Conservation (phyloP, 1,140 invertebrate genomes). For the Neuroterus valhalla region DNA sequence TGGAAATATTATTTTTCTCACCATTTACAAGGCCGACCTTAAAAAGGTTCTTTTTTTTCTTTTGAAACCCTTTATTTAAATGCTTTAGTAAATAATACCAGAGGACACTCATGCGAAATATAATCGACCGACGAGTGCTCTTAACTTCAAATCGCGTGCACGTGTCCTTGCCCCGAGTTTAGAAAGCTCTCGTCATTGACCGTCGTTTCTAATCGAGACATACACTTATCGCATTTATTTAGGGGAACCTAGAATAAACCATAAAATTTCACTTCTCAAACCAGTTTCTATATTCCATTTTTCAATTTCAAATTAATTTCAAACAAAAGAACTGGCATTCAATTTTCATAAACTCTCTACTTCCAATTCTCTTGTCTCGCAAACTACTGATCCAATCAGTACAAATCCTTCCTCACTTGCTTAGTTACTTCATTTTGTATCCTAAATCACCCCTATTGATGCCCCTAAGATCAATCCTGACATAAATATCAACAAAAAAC, state of each 20-base stretch:
- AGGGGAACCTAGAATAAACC: background rate
- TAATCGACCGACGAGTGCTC: conserved; percentile 24
- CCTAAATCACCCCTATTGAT: too few relatives aligned
- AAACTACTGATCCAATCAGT: too few relatives aligned
- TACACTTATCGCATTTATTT: background rate
- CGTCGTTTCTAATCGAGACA: conserved; percentile 7
- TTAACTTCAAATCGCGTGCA: conserved; percentile 27
- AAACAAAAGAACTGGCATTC: too few relatives aligned
- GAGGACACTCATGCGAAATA: conserved; percentile 23
- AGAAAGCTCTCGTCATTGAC: conserved; percentile 17
- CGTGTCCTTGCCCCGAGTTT: conserved; percentile 23
- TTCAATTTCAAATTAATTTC: background rate
- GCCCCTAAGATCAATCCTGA: too few relatives aligned
- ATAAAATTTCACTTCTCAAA: background rate
- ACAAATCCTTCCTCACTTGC: too few relatives aligned
- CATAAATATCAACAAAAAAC: too few relatives aligned
- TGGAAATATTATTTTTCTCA: background rate
- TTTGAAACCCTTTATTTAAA: conserved; percentile 26
- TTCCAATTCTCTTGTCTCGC: too few relatives aligned
- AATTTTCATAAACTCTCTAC: too few relatives aligned
- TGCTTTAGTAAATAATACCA: conserved; percentile 17
- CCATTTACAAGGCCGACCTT: background rate
- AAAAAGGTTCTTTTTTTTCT: background rate
- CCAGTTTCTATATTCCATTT: background rate
- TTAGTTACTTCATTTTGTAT: too few relatives aligned